A percentile compares a stretch with the other conserved stretches of the same genome.
phyloP scores from a whole-genome alignment of 2,797 vertebrate genomes.

The Anableps anableps region DNA sequence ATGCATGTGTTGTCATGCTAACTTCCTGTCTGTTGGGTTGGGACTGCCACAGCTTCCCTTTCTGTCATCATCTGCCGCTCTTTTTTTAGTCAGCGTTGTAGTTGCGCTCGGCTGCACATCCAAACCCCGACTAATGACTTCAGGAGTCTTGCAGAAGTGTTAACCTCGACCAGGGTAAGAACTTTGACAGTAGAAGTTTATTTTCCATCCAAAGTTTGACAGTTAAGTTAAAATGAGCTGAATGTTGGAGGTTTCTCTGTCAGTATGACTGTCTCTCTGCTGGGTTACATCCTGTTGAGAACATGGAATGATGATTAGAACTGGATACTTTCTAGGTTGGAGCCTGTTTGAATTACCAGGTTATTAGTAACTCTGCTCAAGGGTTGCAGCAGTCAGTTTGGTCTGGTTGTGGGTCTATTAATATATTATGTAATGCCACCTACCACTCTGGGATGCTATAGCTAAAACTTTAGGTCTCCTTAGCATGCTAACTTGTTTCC shows the following conservation, averaged over 20 bases:
- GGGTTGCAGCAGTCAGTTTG: background rate
- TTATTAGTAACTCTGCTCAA: background rate
- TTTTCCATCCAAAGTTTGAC: background rate
- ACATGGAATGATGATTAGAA: background rate
- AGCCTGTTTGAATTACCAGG: background rate
- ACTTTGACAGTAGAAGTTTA: background rate
- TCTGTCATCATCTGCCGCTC: constrained; percentile 36
- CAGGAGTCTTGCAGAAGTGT: background rate
- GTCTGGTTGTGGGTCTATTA: background rate
- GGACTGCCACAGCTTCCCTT: constrained; percentile 61
- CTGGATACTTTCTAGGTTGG: background rate
- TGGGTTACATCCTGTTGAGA: background rate
- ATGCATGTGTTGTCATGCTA: constrained; percentile 9
- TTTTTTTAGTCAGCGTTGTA: constrained; percentile 6
- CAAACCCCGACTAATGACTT: background rate
- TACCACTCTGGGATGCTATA: background rate
- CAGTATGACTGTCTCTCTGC: background rate
- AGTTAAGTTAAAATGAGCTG: background rate
- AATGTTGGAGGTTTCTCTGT: constrained; percentile 19
- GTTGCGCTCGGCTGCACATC: background rate
- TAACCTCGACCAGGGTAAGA: constrained; percentile 2
- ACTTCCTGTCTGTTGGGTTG: constrained; percentile 62
- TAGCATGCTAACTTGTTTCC: background rate
- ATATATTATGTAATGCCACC: background rate
- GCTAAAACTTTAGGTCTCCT: background rate